Conservation (phyloP, 2,113 vertebrate species). For the Sula dactylatra region DNA sequence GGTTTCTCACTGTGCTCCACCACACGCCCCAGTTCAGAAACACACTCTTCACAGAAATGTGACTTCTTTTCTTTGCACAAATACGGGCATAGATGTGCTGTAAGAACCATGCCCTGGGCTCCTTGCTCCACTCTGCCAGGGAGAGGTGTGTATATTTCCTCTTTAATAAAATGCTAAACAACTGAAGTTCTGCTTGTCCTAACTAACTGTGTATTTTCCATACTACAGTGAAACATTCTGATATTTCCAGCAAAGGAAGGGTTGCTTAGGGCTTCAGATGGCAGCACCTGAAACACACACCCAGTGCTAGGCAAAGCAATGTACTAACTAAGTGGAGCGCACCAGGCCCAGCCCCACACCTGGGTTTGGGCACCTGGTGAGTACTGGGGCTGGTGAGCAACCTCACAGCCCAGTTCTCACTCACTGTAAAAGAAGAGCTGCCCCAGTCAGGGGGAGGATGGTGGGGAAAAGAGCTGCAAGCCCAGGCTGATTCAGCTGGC, state of each 20-base stretch:
- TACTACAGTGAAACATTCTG: background rate
- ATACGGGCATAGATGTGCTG: background rate
- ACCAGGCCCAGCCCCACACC: background rate
- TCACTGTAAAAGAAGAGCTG: background rate
- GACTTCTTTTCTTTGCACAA: slow-evolving; percentile 65
- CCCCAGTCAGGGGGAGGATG: too few species aligned
- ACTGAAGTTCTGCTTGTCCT: background rate
- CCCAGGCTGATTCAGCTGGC: background rate
- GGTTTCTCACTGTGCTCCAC: slow-evolving; percentile 34
- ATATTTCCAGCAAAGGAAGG: background rate
- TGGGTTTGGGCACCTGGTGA: too few species aligned
- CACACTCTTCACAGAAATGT: slow-evolving; percentile 20
- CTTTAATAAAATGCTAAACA: slow-evolving; percentile 56
- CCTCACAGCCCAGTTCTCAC: background rate
- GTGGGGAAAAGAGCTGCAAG: background rate
- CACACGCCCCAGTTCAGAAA: slow-evolving; percentile 15
- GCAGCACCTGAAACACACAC: background rate
- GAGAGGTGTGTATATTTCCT: slow-evolving; percentile 50
- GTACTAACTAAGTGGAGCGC: background rate
- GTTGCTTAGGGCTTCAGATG: background rate
- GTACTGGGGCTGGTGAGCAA: background rate
- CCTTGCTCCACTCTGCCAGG: background rate
- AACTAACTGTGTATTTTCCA: background rate
- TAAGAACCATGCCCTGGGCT: background rate
- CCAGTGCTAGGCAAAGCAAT: background rate